Percentiles rank a stretch among this genome's conserved stretches.
Evolutionary conservation across 2,888 invertebrate genomes (phyloP).

Genomic region (Yponomeuta cagnagella): DNA sequence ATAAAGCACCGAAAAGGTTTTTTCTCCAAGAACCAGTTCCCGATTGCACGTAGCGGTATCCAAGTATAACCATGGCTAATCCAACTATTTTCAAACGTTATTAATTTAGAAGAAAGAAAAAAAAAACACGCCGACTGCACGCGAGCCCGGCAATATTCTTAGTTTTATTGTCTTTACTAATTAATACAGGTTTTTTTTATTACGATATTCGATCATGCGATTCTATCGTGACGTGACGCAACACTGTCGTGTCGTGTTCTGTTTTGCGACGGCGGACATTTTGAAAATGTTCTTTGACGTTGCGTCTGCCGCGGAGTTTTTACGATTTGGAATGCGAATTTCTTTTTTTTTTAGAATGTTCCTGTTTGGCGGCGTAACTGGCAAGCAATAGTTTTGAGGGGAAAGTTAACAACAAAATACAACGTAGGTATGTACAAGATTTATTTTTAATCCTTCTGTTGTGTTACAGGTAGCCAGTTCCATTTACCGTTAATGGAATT

Average conservation of each 20-base stretch:
- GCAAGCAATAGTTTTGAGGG: not conserved
- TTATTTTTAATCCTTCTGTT: too few species aligned
- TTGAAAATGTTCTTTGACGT: constrained; percentile 2
- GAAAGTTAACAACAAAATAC: not conserved
- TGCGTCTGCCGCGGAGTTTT: not conserved
- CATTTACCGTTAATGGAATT: not conserved
- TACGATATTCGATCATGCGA: constrained; percentile 14
- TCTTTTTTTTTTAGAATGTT: not conserved
- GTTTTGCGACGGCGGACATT: not conserved
- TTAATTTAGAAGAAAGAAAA: constrained; percentile 23
- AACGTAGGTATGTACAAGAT: too few species aligned
- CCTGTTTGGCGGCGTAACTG: not conserved
- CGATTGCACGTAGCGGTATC: not conserved
- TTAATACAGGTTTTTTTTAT: constrained; percentile 28
- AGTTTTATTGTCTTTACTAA: constrained; percentile 44
- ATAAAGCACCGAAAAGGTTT: not conserved
- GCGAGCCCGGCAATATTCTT: constrained; percentile 36
- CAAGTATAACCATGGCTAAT: not conserved
- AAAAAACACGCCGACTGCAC: constrained; percentile 28
- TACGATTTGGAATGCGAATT: not conserved
- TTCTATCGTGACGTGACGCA: constrained; percentile 6
- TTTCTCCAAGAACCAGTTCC: not conserved
- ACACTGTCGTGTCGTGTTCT: constrained; percentile 5
- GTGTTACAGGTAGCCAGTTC: too few species aligned
- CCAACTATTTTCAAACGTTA: constrained; percentile 1